Evolutionary conservation across 2,888 invertebrate species (phyloP).

Genomic region (Xanthia icteritia): DNA sequence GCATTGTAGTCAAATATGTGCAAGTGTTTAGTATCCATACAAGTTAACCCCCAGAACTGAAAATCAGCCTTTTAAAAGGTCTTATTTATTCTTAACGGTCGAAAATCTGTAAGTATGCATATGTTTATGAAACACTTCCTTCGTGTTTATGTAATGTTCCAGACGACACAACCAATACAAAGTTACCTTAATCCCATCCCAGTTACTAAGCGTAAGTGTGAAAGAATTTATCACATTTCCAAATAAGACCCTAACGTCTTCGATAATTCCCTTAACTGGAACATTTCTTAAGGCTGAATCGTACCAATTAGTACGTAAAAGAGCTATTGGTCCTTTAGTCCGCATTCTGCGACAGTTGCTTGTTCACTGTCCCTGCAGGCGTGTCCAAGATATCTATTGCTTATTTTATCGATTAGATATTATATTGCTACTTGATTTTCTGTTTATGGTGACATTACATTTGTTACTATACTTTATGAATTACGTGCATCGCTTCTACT

Average conservation of each 20-base stretch:
- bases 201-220: constrained; percentile 33
- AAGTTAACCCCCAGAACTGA: neutral
- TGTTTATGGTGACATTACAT: constrained; percentile 24
- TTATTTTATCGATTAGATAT: constrained; percentile 39
- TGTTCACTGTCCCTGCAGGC: constrained; percentile 32
- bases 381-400: constrained; percentile 47
- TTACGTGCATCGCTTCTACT: constrained; percentile 15
- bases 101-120: neutral
- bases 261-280: constrained; percentile 39
- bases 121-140: neutral
- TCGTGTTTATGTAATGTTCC: neutral
- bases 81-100: neutral
- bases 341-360: constrained; percentile 31
- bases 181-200: neutral
- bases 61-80: neutral
- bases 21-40: neutral
- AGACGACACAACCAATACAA: constrained; percentile 11
- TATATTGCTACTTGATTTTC: constrained; percentile 31
- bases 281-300: constrained; percentile 33
- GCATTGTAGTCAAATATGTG: neutral
- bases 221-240: constrained; percentile 50
- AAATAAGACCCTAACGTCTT: constrained; percentile 23
- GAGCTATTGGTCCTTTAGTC: constrained; percentile 41
- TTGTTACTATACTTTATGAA: constrained; percentile 29
- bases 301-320: constrained; percentile 51